These are phyloP conservation scores for Melanotaenia nigrans DNA, from an alignment of 2,797 vertebrate species.

Conservation along the genomic window DNA sequence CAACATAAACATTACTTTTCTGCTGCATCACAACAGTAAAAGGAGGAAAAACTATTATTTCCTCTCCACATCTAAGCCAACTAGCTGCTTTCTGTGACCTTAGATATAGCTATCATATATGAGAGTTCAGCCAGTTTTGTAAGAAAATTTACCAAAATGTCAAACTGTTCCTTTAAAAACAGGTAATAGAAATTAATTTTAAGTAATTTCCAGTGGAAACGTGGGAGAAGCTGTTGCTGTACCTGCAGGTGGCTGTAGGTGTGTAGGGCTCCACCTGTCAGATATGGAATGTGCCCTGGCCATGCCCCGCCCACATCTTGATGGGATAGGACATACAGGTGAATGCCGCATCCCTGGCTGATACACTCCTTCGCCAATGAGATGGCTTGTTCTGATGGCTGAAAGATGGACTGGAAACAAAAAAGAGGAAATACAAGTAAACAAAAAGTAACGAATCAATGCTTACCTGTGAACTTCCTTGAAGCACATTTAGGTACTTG, in stretches of 20 bases:
- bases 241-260: conserved; percentile 83
- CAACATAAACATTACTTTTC: neutral
- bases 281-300: conserved; percentile 81
- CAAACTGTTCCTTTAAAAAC: neutral
- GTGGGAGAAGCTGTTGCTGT: neutral
- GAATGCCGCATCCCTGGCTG: conserved; percentile 81
- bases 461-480: too few species aligned
- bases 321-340: conserved; percentile 82
- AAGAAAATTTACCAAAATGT: neutral
- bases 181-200: neutral
- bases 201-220: neutral
- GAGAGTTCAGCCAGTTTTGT: too few species aligned
- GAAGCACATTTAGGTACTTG: too few species aligned
- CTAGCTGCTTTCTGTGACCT: neutral
- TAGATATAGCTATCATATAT: neutral
- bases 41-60: neutral
- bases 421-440: neutral
- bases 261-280: conserved; percentile 81
- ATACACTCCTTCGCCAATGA: conserved; percentile 81
- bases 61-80: neutral
- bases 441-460: neutral
- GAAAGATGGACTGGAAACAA: conserved; percentile 79
- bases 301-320: conserved; percentile 83
- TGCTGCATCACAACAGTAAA: neutral
- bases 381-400: conserved; percentile 71